Conservation (phyloP, 2,797 vertebrate genomes). For the Liparis tanakae region DNA sequence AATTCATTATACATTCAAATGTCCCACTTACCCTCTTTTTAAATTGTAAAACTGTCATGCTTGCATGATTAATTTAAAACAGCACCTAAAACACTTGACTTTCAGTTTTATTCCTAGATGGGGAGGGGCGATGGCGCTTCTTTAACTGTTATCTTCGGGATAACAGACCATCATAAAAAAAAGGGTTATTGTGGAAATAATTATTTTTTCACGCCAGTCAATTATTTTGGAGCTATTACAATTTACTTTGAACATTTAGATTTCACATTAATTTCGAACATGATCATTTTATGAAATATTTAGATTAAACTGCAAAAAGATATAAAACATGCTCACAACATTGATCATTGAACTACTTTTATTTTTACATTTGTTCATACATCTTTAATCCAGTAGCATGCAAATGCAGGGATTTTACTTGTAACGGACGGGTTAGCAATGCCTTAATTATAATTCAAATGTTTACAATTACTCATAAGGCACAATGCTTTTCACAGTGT, state of each 20-base stretch:
- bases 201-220: neutral
- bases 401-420: neutral
- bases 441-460: neutral
- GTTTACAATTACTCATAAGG: neutral
- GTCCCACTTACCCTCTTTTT: conserved; percentile 37
- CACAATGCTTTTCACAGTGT: neutral
- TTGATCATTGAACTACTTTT: neutral
- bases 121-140: neutral
- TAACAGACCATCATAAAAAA: neutral
- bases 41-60: conserved; percentile 14
- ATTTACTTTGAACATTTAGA: neutral
- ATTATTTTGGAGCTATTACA: neutral
- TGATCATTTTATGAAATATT: neutral
- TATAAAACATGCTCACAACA: neutral
- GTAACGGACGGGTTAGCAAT: neutral
- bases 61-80: conserved; percentile 31
- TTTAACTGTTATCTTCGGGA: neutral
- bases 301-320: neutral
- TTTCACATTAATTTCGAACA: neutral
- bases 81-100: conserved; percentile 24
- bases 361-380: neutral
- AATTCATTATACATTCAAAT: conserved; percentile 59
- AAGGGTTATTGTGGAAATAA: neutral
- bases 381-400: neutral
- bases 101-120: conserved; percentile 22